phyloP scores from a whole-genome alignment of 1,140 invertebrate species.

The Globodera ellingtonae region DNA sequence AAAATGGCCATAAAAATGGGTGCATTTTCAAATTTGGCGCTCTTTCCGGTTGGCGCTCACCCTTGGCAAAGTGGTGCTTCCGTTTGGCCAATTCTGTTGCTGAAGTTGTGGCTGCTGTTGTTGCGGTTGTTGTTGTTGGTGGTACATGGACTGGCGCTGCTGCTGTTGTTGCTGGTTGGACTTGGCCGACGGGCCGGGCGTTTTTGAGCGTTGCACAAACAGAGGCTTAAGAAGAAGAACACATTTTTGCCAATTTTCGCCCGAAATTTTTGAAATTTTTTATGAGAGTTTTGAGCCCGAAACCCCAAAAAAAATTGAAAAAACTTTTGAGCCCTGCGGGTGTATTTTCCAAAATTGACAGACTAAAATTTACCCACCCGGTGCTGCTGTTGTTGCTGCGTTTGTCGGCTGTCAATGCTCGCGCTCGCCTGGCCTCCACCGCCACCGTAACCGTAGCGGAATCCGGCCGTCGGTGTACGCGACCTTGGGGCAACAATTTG shows the following conservation, averaged over 20 bases:
- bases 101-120: not conserved
- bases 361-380: not conserved
- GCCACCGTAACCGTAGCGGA: constrained; percentile 66
- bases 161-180: not conserved
- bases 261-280: too few relatives aligned
- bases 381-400: constrained; percentile 4
- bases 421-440: not conserved
- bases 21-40: not conserved
- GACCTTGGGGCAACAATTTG: constrained; percentile 40
- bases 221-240: constrained; percentile 10
- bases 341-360: too few relatives aligned
- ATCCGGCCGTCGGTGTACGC: constrained; percentile 63
- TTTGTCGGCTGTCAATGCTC: not conserved
- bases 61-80: constrained; percentile 11
- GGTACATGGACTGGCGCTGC: constrained; percentile 20
- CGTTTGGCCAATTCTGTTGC: not conserved
- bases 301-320: too few relatives aligned
- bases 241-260: not conserved
- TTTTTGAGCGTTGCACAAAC: constrained; percentile 28
- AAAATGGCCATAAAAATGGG: too few relatives aligned
- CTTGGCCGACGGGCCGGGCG: not conserved
- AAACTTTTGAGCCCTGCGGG: too few relatives aligned
- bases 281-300: too few relatives aligned
- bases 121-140: constrained; percentile 8
- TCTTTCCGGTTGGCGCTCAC: not conserved